Evolutionary conservation across 2,797 vertebrate species (phyloP), one percentile per base, ranked within the genome.

Genomic region (Halcyon badia): DNA sequence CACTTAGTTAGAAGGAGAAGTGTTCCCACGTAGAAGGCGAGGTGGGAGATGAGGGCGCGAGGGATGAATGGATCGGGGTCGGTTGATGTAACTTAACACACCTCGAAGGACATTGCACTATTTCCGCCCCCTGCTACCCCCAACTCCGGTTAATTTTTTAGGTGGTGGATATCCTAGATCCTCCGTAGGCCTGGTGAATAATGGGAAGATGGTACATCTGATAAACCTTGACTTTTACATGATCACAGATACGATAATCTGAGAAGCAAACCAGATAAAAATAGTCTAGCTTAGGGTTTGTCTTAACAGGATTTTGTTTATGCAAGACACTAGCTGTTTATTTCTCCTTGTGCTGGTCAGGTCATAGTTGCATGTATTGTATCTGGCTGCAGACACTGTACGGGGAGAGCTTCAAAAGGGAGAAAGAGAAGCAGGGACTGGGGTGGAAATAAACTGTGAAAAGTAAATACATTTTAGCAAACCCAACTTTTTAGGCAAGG

Each of bases 11-110:
- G 42, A 52, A 30, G 69, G 31, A 35, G 22, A 39, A 19, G 6
- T 66, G 17, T 73, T 80, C 25, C n/a, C 28, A 7, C 61, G 2
- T 3, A 44, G 44, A 68, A 52, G 61, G 60, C 62, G 49, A 18
- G 25, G n/a, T 24, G 41, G 11, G 58, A 39, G 41, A 44, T 51
- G 2, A 21, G 60, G 25, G 35, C 64, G 41, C 0, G 0, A 65
- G 24, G 57, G 21, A 51, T 68, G n/a, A 90, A 33, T 35, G 18
- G 49, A 48, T 57, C 2, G 0, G 12, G 30, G 33, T 83, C n/a
- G 44, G 0, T 60, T 0, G 0, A 7, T 48, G 14, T 26, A 28
- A 35, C 21, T 58, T 33, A n/a, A 15, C 48, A 28, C 24, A 51
- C 26, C 39, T 80, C 68, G 60, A 62, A 87, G 37, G 11, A 9